Evolutionary conservation across 1,140 invertebrate species (phyloP).

Genomic region (Melipona quadrifasciata): DNA sequence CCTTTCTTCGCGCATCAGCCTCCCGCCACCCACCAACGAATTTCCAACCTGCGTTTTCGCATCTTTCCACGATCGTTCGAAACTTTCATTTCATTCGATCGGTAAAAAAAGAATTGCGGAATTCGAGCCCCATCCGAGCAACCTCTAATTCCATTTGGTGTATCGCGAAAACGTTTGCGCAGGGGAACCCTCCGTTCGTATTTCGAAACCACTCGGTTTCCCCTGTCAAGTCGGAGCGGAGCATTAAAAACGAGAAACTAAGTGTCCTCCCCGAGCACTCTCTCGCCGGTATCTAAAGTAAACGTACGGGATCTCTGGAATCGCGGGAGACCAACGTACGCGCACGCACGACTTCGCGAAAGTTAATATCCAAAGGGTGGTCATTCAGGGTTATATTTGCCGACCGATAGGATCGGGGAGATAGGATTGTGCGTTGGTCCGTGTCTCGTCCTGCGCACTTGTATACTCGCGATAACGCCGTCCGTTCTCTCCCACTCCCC

Average conservation of each 20-base stretch:
- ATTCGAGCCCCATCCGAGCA: neutral
- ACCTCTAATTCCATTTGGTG: constrained; percentile 23
- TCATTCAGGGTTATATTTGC: constrained; percentile 73
- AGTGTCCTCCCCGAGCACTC: constrained; percentile 59
- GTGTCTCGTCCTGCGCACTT: constrained; percentile 66
- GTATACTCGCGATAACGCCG: constrained; percentile 63
- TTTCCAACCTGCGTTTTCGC: constrained; percentile 66
- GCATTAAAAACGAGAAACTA: constrained; percentile 63
- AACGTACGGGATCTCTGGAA: constrained; percentile 69
- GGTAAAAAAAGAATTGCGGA: too few species aligned
- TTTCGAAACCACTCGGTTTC: constrained; percentile 1
- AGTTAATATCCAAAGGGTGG: constrained; percentile 67
- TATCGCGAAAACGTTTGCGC: constrained; percentile 24
- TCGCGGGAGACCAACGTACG: constrained; percentile 44
- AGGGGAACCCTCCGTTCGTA: constrained; percentile 1
- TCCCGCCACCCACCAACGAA: constrained; percentile 45
- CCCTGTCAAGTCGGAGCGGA: constrained; percentile 12
- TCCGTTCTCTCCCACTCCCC: constrained; percentile 1
- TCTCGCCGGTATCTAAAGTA: constrained; percentile 67
- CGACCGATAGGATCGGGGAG: constrained; percentile 68
- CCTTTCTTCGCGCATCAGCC: neutral
- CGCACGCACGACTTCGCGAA: constrained; percentile 62
- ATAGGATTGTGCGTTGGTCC: constrained; percentile 69
- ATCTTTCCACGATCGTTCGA: neutral
- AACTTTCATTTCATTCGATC: too few species aligned